Base-by-base conservation (phyloP, 2,797 vertebrate species). In the Mus caroli region DNA sequence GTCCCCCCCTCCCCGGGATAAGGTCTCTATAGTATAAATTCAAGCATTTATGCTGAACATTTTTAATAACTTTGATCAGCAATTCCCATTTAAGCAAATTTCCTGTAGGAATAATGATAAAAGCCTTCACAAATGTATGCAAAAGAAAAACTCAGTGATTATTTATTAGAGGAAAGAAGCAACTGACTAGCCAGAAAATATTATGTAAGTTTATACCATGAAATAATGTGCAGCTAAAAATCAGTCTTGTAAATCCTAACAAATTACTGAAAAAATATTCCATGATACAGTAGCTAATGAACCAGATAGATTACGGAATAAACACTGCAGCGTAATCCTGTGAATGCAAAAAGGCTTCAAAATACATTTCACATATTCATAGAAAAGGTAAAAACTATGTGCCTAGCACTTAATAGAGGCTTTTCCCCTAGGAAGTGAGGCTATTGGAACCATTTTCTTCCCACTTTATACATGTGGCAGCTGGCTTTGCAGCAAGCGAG, bases 1-100 rank as follows among this genome's bases (percentile, higher is more conserved):
- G 2, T 11, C 11, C 20, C n/a, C 0, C 1, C 2, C 2, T 13
- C 40, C 3, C 4, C 11, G 79, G 88, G 89, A 40, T 28, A 54
- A 85, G 62, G 56, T 3, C 22, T 83, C 31, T 69, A 71, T 79
- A 13, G 20, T 71, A 67, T 73, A 84, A 85, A 92, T 82, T 56
- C 31, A 73, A 78, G 8, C 19, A 60, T 54, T 88, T 58, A 94
- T 46, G 46, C 34, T 31, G 62, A 56, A 90, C 67, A 58, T 37
- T 28, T 75, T 1, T 62, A 90, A 88, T 7, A 54, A 50, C 11
- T 64, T 58, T 75, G 78, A 91, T 93, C 58, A 64, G 77, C 28
- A 69, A 76, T 76, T 93, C 50, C n/a, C 60, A n/a, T 31, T 37
- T 34, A n/a, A 95, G 54, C 14, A 84, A 84, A 88, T 85, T 78